Evolutionary conservation across 2,888 invertebrate genomes (phyloP), one percentile per base, ranked within the genome.

Genomic region (Cataglyphis cursor): DNA sequence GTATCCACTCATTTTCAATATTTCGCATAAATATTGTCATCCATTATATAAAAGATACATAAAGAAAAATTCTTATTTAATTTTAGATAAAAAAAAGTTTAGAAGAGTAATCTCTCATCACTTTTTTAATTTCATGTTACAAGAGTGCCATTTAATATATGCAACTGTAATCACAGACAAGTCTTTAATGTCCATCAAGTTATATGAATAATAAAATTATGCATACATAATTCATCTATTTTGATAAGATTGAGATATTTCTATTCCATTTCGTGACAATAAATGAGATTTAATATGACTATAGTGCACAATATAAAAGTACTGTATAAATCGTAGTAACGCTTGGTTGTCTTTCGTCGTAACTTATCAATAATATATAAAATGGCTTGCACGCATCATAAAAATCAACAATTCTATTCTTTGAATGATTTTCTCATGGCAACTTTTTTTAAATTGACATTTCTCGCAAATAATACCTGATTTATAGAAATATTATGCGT

Each of bases 1-100:
- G 21, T 76, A 76, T 82, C 35, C 61, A 64, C 65, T 75, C 59
- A 51, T 70, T 66, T 84, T 41, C 54, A 62, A 38, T 81, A 57
- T 61, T 21, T 78, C 21, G 62, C 31, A 54, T 38, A 65, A 68
- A 66, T 57, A 24, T 75, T 59, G 28, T 51, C 24, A 38, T 76
- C 10, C 48, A 24, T 74, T 65, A 28, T 44, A 12, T 35, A 59
- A 48, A 48, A 48, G 18, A 48, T 48, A 48, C 48, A 48, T 48
- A n/a, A 48, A 48, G n/a, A 48, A 6, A 48, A n/a, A n/a, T 2
- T 41, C n/a, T 72, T 48, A 73, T 24, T 80, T 61, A 61, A 9
- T 59, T 80, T 72, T 59, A 80, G 18, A 31, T 61, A 59, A 73
- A 59, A n/a, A 44, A 21, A 31, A 80, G 44, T 61, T 80, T 57